These are phyloP conservation scores for Didymodactylos carnosus DNA, from an alignment of 2,888 invertebrate species.

Conservation along the genomic window DNA sequence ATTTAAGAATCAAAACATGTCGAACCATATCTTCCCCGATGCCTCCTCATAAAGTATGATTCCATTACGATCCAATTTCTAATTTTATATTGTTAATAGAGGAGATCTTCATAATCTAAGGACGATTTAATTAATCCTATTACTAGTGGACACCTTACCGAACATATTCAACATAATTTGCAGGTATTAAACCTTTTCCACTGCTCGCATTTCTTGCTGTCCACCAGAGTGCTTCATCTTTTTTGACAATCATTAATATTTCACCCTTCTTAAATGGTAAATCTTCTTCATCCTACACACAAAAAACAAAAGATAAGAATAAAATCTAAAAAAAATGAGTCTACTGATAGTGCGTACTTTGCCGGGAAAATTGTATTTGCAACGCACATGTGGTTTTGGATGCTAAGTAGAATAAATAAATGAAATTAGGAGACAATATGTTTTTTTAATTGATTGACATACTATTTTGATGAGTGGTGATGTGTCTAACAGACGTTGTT, in stretches of 20 bases:
- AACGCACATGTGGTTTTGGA: slow-evolving; percentile 63
- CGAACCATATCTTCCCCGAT: too few species aligned
- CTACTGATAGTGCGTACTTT: slow-evolving; percentile 44
- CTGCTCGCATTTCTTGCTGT: slow-evolving; percentile 72
- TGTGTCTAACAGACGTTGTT: slow-evolving; percentile 82
- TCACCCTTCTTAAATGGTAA: slow-evolving; percentile 84
- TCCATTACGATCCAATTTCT: too few species aligned
- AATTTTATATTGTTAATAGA: too few species aligned
- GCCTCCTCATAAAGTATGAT: too few species aligned
- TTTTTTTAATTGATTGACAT: too few species aligned
- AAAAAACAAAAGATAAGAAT: background rate
- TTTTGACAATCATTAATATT: slow-evolving; percentile 66
- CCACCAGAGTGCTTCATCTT: slow-evolving; percentile 98
- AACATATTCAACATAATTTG: slow-evolving; percentile 56
- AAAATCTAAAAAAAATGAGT: background rate
- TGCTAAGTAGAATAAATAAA: slow-evolving; percentile 36
- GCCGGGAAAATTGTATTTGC: slow-evolving; percentile 80
- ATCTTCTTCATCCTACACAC: slow-evolving; percentile 67
- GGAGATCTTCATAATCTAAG: too few species aligned
- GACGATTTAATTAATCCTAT: too few species aligned
- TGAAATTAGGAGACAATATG: background rate
- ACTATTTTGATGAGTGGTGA: slow-evolving; percentile 68
- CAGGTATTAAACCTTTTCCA: slow-evolving; percentile 74
- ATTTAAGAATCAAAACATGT: too few species aligned
- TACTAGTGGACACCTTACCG: too few species aligned